Evolutionary conservation across 2,888 invertebrate genomes (phyloP).

Genomic region (Aspidiotus rigidus): DNA sequence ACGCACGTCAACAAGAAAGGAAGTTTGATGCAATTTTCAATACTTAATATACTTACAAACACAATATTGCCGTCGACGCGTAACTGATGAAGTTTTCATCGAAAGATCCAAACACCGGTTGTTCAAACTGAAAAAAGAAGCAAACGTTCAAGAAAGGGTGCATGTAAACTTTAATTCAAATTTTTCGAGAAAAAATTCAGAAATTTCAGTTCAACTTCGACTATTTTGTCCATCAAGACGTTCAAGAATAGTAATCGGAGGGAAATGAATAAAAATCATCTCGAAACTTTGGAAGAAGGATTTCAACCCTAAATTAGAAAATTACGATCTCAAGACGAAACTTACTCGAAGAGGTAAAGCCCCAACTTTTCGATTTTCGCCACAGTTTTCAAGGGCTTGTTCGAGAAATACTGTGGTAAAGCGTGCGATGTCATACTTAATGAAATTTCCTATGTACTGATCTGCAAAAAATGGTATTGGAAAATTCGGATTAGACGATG

Average conservation of each 20-base stretch:
- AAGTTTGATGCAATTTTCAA: background rate
- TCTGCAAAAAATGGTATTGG: slow-evolving; percentile 48
- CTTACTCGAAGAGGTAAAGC: slow-evolving; percentile 51
- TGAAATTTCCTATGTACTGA: slow-evolving; percentile 67
- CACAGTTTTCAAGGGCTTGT: slow-evolving; percentile 55
- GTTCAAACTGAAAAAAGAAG: slow-evolving; percentile 48
- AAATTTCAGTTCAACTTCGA: no score
- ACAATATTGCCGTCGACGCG: slow-evolving; percentile 73
- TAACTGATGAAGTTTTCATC: slow-evolving; percentile 66
- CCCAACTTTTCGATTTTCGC: slow-evolving; percentile 50
- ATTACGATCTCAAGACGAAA: background rate
- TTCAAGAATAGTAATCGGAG: background rate
- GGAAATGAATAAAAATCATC: background rate
- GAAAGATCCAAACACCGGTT: slow-evolving; percentile 59
- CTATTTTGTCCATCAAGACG: no score
- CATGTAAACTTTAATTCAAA: no score
- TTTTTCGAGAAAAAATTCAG: no score
- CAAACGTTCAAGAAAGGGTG: no score
- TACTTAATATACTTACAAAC: slow-evolving; percentile 53
- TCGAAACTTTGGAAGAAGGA: background rate
- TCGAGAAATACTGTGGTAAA: slow-evolving; percentile 59
- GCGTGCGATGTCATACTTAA: slow-evolving; percentile 59
- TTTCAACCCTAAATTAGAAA: no score
- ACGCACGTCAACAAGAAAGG: background rate
- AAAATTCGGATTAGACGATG: background rate